A percentile compares a stretch with the other conserved stretches of the same genome.
Conservation (phyloP, 1,140 invertebrate genomes). For the Sycophila sp. region DNA sequence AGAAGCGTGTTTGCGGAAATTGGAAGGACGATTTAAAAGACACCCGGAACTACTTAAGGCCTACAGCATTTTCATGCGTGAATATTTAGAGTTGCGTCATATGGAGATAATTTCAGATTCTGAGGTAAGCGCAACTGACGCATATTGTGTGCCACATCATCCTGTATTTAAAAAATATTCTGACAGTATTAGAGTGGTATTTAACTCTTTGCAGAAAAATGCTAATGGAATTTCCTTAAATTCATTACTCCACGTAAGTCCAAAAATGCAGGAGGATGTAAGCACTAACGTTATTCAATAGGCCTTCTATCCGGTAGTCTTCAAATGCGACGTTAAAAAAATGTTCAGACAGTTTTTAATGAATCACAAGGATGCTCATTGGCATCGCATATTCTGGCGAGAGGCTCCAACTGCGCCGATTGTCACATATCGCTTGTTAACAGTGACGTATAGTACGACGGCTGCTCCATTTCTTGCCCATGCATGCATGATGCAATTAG, state of each 20-base stretch:
- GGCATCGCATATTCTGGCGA: constrained; percentile 49
- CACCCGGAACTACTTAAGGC: not conserved
- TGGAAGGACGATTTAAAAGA: not conserved
- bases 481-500: not conserved
- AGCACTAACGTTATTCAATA: not conserved
- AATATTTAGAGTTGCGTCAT: not conserved
- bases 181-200: not conserved
- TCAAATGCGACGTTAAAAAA: not conserved
- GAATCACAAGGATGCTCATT: constrained; percentile 31
- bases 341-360: constrained; percentile 20
- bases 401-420: not conserved
- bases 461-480: not conserved
- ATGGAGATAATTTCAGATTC: not conserved
- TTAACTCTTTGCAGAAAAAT: not conserved
- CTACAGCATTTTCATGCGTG: not conserved
- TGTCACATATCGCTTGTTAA: not conserved
- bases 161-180: no score
- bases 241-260: not conserved
- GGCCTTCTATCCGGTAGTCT: not conserved
- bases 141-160: constrained; percentile 6
- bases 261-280: not conserved
- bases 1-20: no score
- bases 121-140: not conserved
- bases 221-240: not conserved
- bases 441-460: not conserved